Evolutionary conservation across 2,797 vertebrate genomes (phyloP).

Genomic region (Pseudomugil tenellus): DNA sequence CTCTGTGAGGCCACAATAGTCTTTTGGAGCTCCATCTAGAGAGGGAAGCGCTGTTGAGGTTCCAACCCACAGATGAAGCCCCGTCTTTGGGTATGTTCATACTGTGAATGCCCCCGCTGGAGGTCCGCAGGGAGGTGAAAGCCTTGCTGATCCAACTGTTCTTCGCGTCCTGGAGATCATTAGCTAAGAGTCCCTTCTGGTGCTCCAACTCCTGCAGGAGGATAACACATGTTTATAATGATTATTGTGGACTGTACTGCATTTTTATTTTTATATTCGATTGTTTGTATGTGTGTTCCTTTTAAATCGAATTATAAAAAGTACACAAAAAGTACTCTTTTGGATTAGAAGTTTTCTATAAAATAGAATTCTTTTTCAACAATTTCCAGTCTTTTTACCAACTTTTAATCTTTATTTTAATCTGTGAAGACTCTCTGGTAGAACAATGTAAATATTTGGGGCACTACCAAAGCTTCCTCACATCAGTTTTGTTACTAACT

Average conservation of each 20-base stretch:
- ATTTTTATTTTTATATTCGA: no score
- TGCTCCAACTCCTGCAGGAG: constrained; percentile 90
- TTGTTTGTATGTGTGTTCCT: no score
- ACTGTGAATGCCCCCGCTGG: constrained; percentile 76
- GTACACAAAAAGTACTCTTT: no score
- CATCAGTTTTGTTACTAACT: neutral
- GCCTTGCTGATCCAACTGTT: constrained; percentile 97
- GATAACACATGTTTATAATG: constrained; percentile 1
- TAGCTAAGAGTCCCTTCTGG: constrained; percentile 87
- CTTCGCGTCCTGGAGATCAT: constrained; percentile 90
- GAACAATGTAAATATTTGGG: neutral
- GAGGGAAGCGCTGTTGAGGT: constrained; percentile 28
- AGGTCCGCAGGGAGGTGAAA: constrained; percentile 90
- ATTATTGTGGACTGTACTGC: neutral
- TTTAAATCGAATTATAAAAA: no score
- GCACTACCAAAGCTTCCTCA: neutral
- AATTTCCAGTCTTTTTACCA: no score
- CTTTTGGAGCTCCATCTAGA: constrained; percentile 66
- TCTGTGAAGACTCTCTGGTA: neutral
- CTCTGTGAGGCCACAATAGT: constrained; percentile 61
- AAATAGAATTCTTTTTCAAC: no score
- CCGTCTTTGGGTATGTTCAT: constrained; percentile 25
- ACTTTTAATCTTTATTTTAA: neutral
- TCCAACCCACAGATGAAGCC: constrained; percentile 25
- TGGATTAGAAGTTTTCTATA: no score